phyloP scores from a whole-genome alignment of 2,888 invertebrate genomes.

The Biston stratarius region DNA sequence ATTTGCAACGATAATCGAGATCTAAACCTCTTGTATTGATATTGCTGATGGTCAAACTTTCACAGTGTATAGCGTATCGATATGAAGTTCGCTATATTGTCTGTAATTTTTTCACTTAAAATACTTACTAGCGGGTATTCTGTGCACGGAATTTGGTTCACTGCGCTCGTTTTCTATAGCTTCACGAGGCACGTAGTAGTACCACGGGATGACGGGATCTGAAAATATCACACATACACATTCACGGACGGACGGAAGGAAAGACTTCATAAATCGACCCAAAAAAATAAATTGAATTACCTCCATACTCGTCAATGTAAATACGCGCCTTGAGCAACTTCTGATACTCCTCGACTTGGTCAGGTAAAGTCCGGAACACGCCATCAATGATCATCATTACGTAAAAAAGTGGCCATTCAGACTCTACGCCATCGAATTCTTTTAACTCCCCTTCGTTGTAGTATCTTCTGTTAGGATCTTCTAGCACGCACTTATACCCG shows the following conservation, averaged over 20 bases:
- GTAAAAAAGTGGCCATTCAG: conserved; percentile 99
- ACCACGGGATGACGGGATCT: conserved; percentile 98
- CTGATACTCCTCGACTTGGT: conserved; percentile 97
- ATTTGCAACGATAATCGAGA: too few relatives aligned
- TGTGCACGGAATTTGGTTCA: conserved; percentile 89
- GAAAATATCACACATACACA: conserved; percentile 16
- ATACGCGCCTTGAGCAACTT: conserved; percentile 93
- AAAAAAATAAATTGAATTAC: conserved; percentile 68
- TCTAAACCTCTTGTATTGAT: too few relatives aligned
- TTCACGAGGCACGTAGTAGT: conserved; percentile 93
- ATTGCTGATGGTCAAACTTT: too few relatives aligned
- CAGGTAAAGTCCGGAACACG: conserved; percentile 93
- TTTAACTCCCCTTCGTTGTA: conserved; percentile 97
- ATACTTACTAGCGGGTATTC: conserved; percentile 87
- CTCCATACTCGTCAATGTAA: conserved; percentile 93
- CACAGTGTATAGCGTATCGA: too few relatives aligned
- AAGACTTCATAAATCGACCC: too few relatives aligned
- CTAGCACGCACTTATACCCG: conserved; percentile 95
- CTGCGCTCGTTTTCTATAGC: conserved; percentile 90
- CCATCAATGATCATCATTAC: conserved; percentile 99
- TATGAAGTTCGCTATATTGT: too few relatives aligned
- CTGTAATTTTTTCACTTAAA: background rate
- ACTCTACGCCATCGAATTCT: conserved; percentile 98
- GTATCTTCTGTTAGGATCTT: conserved; percentile 92
- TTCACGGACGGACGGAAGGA: too few relatives aligned